Percentiles rank a stretch among this genome's conserved stretches.
phyloP scores from a whole-genome alignment of 2,797 vertebrate species.

The Notamacropus eugenii region DNA sequence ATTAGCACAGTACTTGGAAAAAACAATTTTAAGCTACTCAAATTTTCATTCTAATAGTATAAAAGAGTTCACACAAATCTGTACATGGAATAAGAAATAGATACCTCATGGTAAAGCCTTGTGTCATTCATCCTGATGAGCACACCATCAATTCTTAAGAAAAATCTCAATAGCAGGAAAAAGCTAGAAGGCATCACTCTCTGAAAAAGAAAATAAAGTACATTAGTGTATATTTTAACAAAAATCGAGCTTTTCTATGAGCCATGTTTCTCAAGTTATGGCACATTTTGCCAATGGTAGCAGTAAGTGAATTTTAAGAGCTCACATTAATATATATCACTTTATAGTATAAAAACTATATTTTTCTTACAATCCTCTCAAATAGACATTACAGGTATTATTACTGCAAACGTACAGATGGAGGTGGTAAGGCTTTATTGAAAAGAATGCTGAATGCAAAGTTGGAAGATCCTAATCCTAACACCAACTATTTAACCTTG shows the following conservation, averaged over 20 bases:
- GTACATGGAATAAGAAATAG: neutral
- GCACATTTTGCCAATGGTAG: neutral
- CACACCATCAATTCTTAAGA: constrained; percentile 96
- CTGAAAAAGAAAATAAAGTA: constrained; percentile 81
- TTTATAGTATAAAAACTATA: neutral
- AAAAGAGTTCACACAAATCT: neutral
- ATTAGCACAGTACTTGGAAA: neutral
- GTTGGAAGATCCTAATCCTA: neutral
- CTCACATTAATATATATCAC: neutral
- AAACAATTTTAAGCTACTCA: neutral
- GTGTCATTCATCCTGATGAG: constrained; percentile 97
- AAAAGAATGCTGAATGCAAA: neutral
- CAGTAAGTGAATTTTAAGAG: neutral
- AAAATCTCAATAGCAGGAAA: constrained; percentile 95
- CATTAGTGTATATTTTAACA: constrained; percentile 23
- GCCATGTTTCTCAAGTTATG: neutral
- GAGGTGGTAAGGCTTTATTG: neutral
- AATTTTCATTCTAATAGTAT: constrained; percentile 4
- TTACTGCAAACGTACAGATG: neutral
- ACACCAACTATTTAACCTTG: neutral
- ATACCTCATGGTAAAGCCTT: constrained; percentile 93
- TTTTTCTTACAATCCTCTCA: neutral
- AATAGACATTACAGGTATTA: neutral
- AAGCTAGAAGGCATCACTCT: constrained; percentile 99
- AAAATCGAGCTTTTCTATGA: constrained; percentile 20